Evolutionary conservation across 2,888 invertebrate species (phyloP).

Genomic region (Stenodera caucasica): DNA sequence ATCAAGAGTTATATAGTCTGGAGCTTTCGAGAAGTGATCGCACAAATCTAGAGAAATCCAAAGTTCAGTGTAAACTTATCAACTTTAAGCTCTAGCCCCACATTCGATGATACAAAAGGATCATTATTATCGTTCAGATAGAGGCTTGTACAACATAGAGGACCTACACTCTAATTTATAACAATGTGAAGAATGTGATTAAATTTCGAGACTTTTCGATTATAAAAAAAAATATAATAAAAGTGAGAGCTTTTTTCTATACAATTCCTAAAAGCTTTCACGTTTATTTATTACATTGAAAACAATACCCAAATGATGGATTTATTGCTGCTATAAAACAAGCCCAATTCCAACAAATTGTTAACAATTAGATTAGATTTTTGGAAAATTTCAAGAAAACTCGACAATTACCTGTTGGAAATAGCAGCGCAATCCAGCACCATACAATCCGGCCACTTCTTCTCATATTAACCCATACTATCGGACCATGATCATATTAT

Average conservation of each 20-base stretch:
- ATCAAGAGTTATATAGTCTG: not conserved
- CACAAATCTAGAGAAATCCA: not conserved
- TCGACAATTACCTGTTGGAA: slow-evolving; percentile 42
- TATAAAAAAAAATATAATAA: not conserved
- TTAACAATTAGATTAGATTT: no score
- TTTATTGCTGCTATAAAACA: no score
- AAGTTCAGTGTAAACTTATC: not conserved
- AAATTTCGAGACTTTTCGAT: not conserved
- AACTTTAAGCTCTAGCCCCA: not conserved
- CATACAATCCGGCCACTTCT: slow-evolving; percentile 44
- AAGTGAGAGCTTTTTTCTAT: not conserved
- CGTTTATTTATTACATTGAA: not conserved
- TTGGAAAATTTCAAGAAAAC: no score
- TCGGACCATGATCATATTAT: slow-evolving; percentile 33
- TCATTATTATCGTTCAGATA: not conserved
- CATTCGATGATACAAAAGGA: not conserved
- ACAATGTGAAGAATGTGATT: not conserved
- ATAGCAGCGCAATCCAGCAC: slow-evolving; percentile 47
- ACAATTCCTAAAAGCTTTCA: not conserved
- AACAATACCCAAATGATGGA: no score
- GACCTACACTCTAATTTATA: not conserved
- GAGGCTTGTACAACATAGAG: not conserved
- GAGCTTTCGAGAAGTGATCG: not conserved
- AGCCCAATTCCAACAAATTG: no score
- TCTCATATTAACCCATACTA: slow-evolving; percentile 45